Conservation (phyloP, 2,888 invertebrate genomes). For the Dynastes maya region DNA sequence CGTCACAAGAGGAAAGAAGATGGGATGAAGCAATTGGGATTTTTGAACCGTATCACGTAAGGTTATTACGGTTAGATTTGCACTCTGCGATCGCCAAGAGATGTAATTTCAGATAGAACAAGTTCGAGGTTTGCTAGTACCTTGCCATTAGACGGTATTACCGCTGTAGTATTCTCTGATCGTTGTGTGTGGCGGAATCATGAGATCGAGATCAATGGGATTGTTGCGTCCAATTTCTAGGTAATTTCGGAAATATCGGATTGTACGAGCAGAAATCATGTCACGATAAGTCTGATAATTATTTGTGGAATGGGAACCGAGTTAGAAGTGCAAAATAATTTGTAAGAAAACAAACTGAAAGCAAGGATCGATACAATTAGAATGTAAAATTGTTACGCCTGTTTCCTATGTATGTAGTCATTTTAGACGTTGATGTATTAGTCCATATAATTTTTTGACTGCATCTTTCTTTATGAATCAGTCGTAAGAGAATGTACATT, state of each 20-base stretch:
- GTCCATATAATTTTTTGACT: too few species aligned
- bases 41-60: conserved; percentile 8
- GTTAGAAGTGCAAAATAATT: too few species aligned
- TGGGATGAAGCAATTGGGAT: neutral
- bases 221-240: conserved; percentile 1
- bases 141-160: neutral
- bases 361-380: too few species aligned
- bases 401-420: too few species aligned
- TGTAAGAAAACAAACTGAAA: too few species aligned
- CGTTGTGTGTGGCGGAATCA: conserved; percentile 11
- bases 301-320: too few species aligned
- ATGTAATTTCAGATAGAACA: conserved; percentile 35
- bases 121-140: neutral
- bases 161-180: conserved; percentile 10
- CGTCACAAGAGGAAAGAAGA: neutral
- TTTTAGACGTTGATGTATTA: too few species aligned
- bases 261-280: too few species aligned
- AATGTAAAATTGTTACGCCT: too few species aligned
- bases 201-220: conserved; percentile 1
- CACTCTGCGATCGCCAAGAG: neutral
- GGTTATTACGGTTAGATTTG: conserved; percentile 18
- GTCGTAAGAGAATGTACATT: too few species aligned
- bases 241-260: neutral
- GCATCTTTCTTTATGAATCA: too few species aligned
- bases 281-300: too few species aligned